Evolutionary conservation across 2,113 vertebrate species (phyloP).

Genomic region (Cynocephalus volans): DNA sequence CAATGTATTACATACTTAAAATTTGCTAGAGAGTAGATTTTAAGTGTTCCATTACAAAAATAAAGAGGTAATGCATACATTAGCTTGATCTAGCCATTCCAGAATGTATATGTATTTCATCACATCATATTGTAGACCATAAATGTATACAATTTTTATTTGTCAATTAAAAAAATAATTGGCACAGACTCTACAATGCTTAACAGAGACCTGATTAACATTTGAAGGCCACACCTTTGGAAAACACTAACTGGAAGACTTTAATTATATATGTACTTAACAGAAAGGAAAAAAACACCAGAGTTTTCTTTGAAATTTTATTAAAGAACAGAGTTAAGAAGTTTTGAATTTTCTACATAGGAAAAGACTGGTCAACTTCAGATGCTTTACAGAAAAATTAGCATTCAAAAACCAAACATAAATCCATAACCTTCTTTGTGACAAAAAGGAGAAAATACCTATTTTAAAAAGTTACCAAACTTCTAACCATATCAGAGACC

Average conservation of each 20-base stretch:
- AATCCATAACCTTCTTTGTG: conserved; percentile 59
- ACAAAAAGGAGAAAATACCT: conserved; percentile 57
- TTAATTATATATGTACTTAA: neutral
- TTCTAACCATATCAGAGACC: conserved; percentile 68
- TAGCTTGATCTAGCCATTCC: neutral
- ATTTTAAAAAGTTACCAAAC: conserved; percentile 81
- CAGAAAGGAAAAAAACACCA: neutral
- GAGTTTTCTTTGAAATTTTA: conserved; percentile 76
- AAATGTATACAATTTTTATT: neutral
- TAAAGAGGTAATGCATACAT: neutral
- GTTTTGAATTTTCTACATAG: conserved; percentile 70
- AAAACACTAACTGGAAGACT: neutral
- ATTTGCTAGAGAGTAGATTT: neutral
- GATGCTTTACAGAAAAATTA: conserved; percentile 77
- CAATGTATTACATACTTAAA: neutral
- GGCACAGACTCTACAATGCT: neutral
- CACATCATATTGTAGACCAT: neutral
- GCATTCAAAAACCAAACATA: conserved; percentile 73
- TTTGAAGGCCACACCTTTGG: neutral
- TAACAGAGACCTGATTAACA: neutral
- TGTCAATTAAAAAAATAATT: neutral
- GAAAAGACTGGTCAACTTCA: conserved; percentile 73
- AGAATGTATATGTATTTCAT: neutral
- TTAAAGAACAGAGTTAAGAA: conserved; percentile 78
- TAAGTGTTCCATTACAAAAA: neutral